Conservation (phyloP, 2,113 vertebrate species). For the Hemibagrus wyckioides region DNA sequence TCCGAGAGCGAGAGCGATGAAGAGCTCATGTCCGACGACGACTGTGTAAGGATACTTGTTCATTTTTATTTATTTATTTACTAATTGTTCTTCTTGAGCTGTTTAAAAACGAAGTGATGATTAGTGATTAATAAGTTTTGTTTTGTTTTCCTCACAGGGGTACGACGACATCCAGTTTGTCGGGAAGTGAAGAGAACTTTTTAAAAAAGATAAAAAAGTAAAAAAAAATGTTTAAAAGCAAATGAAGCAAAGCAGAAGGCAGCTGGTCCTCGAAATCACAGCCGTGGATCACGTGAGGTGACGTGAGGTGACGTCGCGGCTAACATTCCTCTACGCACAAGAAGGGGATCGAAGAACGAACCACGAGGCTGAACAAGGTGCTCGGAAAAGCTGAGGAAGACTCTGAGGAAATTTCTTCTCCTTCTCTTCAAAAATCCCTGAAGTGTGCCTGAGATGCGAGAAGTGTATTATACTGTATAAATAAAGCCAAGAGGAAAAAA, state of each 20-base stretch:
- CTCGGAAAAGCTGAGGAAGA: conserved; percentile 4
- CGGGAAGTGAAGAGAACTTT: conserved; percentile 59
- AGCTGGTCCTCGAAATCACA: neutral
- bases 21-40: conserved; percentile 82
- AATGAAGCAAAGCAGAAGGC: conserved; percentile 28
- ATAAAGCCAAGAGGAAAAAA: conserved; percentile 60
- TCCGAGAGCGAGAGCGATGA: conserved; percentile 89
- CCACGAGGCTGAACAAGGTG: conserved; percentile 24
- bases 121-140: neutral
- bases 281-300: neutral
- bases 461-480: conserved; percentile 72
- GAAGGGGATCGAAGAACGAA: neutral
- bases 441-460: conserved; percentile 31
- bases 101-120: neutral
- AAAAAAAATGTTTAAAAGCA: neutral
- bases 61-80: too few relatives aligned
- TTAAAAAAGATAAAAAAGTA: neutral
- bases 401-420: neutral
- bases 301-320: neutral
- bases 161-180: conserved; percentile 77
- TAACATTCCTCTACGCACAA: neutral
- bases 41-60: conserved; percentile 73
- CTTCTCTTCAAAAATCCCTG: neutral
- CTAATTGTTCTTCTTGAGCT: neutral
- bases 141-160: conserved; percentile 57